Evolutionary conservation across 2,113 vertebrate genomes (phyloP).

Genomic region (Noturus placidus): DNA sequence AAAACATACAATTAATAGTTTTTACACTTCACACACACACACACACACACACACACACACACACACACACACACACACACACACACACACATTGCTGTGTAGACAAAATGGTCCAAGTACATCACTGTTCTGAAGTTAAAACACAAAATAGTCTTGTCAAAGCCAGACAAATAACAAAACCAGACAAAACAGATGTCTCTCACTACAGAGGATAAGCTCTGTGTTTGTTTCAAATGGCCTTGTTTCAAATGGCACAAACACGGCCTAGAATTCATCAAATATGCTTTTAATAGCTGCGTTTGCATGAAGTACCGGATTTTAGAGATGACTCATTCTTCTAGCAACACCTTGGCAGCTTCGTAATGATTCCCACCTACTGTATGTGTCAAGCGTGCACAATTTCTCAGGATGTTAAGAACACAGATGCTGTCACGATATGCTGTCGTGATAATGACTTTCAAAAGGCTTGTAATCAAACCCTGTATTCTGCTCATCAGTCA

Average conservation of each 20-base stretch:
- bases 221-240: neutral
- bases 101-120: neutral
- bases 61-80: too few species aligned
- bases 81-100: neutral
- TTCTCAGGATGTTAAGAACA: slow-evolving; percentile 25
- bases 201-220: slow-evolving; percentile 14
- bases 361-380: slow-evolving; percentile 30
- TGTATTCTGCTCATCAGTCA: neutral
- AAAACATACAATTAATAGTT: neutral
- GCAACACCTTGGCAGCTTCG: slow-evolving; percentile 25
- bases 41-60: too few species aligned
- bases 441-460: neutral
- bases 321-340: slow-evolving; percentile 40
- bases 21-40: neutral
- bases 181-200: slow-evolving; percentile 23
- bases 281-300: slow-evolving; percentile 35
- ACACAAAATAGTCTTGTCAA: neutral
- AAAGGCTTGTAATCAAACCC: slow-evolving; percentile 7
- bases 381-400: slow-evolving; percentile 7
- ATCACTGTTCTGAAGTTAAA: neutral
- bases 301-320: slow-evolving; percentile 26
- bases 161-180: neutral
- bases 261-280: slow-evolving; percentile 16
- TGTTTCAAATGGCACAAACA: slow-evolving; percentile 15
- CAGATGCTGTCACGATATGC: slow-evolving; percentile 26